Percentiles rank a stretch among this genome's conserved stretches.
Conservation (phyloP, 2,113 vertebrate genomes). For the Campylomormyrus numenius region DNA sequence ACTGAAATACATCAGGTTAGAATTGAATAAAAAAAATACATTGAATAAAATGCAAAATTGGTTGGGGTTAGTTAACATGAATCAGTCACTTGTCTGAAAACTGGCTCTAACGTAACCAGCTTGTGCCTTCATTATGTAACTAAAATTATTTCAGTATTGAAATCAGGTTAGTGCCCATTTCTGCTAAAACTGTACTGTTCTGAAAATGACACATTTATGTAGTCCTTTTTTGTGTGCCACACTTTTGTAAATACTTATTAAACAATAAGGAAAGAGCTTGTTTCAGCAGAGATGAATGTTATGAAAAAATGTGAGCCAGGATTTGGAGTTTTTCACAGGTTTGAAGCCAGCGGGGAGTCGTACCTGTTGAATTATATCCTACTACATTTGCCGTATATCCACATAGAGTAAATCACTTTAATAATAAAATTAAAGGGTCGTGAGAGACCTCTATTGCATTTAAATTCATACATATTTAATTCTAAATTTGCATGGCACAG, state of each 20-base stretch:
- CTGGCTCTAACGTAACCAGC: slow-evolving; percentile 73
- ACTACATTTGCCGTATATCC: slow-evolving; percentile 37
- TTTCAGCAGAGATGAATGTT: neutral
- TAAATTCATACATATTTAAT: slow-evolving; percentile 38
- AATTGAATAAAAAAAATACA: slow-evolving; percentile 38
- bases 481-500: slow-evolving; percentile 32
- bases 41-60: slow-evolving; percentile 43
- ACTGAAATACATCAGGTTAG: slow-evolving; percentile 40
- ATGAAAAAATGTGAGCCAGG: neutral
- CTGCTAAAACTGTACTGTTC: slow-evolving; percentile 63
- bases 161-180: slow-evolving; percentile 63
- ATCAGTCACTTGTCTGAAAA: slow-evolving; percentile 54
- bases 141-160: slow-evolving; percentile 64
- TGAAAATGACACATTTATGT: slow-evolving; percentile 53
- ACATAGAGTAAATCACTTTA: slow-evolving; percentile 31
- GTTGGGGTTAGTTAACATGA: slow-evolving; percentile 50
- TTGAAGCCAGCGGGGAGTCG: slow-evolving; percentile 23
- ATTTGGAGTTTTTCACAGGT: slow-evolving; percentile 18
- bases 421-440: slow-evolving; percentile 41
- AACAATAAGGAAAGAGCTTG: slow-evolving; percentile 20
- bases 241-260: slow-evolving; percentile 43
- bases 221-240: slow-evolving; percentile 44
- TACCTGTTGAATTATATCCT: slow-evolving; percentile 32
- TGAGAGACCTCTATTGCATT: slow-evolving; percentile 42
- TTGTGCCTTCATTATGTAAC: slow-evolving; percentile 84